These are phyloP conservation scores for Drosophila mayaguana DNA, from an alignment of 2,888 invertebrate genomes.

Conservation along the genomic window DNA sequence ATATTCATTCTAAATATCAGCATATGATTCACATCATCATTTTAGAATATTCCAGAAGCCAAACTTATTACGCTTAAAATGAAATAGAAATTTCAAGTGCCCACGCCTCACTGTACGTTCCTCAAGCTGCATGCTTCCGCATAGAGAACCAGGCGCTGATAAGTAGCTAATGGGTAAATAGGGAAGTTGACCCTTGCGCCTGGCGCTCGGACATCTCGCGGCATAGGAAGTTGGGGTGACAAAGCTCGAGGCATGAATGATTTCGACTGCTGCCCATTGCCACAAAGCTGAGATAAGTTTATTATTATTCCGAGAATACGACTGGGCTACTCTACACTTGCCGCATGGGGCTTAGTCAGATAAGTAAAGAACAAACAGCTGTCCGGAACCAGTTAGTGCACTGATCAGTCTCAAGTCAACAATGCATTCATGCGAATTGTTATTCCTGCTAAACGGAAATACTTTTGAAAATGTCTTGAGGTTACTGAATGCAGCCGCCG, in stretches of 20 bases:
- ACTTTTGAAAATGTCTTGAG: constrained; percentile 41
- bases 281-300: constrained; percentile 27
- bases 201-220: constrained; percentile 29
- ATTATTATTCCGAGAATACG: constrained; percentile 44
- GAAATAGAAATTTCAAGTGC: neutral
- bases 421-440: constrained; percentile 49
- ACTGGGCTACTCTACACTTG: constrained; percentile 14
- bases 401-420: constrained; percentile 15
- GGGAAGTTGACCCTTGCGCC: constrained; percentile 59
- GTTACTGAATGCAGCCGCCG: constrained; percentile 14
- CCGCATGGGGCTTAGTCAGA: constrained; percentile 51
- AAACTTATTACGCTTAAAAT: neutral
- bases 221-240: constrained; percentile 56
- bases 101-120: constrained; percentile 16
- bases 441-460: constrained; percentile 70
- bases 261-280: constrained; percentile 16
- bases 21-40: too few relatives aligned
- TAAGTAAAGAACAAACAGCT: constrained; percentile 24
- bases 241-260: constrained; percentile 61
- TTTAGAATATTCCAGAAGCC: neutral
- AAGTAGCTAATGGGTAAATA: constrained; percentile 42
- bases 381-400: constrained; percentile 44
- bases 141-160: constrained; percentile 31
- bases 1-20: neutral
- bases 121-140: constrained; percentile 43